Evolutionary conservation across 2,888 invertebrate genomes (phyloP).

Genomic region (Chironomus tentans): DNA sequence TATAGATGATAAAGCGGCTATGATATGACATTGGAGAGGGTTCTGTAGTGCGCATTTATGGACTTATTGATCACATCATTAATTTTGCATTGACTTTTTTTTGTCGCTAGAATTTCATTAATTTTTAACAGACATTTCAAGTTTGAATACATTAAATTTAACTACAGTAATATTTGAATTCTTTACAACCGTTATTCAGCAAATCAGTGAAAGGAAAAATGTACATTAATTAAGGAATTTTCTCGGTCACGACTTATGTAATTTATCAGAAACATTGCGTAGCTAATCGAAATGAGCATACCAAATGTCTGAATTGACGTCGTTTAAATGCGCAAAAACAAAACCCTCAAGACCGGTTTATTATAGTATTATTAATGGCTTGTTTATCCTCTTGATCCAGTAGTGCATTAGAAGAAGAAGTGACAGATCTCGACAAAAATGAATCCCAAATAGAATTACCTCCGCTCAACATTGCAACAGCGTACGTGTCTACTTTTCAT

Average conservation of each 20-base stretch:
- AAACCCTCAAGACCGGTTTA: neutral
- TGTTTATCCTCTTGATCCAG: neutral
- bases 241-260: too few relatives aligned
- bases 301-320: neutral
- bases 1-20: too few relatives aligned
- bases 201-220: too few relatives aligned
- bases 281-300: too few relatives aligned
- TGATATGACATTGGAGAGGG: neutral
- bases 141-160: too few relatives aligned
- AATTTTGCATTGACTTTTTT: neutral
- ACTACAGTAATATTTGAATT: too few relatives aligned
- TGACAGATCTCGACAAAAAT: slow-evolving; percentile 10
- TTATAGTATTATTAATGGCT: neutral
- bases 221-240: too few relatives aligned
- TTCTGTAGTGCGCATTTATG: neutral
- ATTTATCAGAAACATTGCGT: too few relatives aligned
- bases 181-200: too few relatives aligned
- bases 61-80: neutral
- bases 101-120: neutral
- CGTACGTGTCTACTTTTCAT: neutral
- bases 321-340: neutral
- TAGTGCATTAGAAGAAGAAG: neutral
- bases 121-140: too few relatives aligned
- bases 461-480: neutral
- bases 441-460: slow-evolving; percentile 14